Conservation (phyloP, 2,113 vertebrate genomes). For the Oreochromis tanganicae region DNA sequence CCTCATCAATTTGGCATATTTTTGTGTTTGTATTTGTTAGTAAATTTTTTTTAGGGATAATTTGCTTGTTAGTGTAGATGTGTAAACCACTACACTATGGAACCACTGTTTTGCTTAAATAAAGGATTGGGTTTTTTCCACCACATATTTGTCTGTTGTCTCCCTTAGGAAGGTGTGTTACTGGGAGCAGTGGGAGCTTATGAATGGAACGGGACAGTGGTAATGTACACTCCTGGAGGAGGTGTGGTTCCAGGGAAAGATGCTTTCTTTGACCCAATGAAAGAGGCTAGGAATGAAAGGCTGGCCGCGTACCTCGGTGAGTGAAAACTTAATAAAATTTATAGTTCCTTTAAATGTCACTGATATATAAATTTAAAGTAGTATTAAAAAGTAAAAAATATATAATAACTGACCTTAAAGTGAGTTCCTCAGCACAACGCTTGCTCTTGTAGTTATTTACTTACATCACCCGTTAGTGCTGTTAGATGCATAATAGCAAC, state of each 20-base stretch:
- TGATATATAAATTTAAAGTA: neutral
- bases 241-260: constrained; percentile 70
- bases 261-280: constrained; percentile 73
- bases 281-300: constrained; percentile 75
- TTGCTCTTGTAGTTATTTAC: neutral
- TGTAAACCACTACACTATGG: neutral
- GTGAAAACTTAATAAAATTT: neutral
- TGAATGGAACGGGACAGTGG: constrained; percentile 94
- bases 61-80: neutral
- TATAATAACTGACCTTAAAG: neutral
- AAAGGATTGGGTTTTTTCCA: neutral
- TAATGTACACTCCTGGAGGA: constrained; percentile 76
- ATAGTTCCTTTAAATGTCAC: neutral
- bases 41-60: neutral
- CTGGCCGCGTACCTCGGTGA: constrained; percentile 91
- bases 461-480: neutral
- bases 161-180: constrained; percentile 81
- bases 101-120: neutral
- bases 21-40: too few species aligned
- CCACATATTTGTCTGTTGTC: neutral
- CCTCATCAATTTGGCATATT: too few species aligned
- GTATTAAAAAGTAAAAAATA: neutral
- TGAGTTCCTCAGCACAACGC: neutral
- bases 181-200: constrained; percentile 95
- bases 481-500: neutral